phyloP scores from a whole-genome alignment of 1,140 invertebrate genomes.

The Drosophila rhopaloa region DNA sequence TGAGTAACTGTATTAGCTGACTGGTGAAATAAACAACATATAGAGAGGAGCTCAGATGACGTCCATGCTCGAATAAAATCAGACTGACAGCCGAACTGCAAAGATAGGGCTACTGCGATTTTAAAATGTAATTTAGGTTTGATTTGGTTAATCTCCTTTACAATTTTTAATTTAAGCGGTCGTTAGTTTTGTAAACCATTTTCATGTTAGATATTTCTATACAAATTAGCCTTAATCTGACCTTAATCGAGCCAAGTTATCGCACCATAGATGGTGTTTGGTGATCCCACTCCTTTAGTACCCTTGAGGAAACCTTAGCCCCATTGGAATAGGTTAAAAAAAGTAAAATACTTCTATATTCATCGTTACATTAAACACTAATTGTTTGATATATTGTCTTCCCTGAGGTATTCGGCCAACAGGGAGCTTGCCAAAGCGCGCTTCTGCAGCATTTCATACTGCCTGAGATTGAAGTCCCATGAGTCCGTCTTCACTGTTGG shows the following conservation, averaged over 20 bases:
- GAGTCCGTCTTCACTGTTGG: not conserved
- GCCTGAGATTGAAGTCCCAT: constrained; percentile 4
- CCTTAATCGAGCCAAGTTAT: no score
- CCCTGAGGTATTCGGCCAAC: not conserved
- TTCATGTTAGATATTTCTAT: no score
- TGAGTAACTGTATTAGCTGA: constrained; percentile 12
- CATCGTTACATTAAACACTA: not conserved
- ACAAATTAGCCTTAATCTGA: no score
- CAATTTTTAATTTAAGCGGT: no score
- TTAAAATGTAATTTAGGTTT: not conserved
- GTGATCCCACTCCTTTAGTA: not conserved
- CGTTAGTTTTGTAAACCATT: no score
- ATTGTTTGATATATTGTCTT: not conserved
- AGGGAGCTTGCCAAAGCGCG: constrained; percentile 2
- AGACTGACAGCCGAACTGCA: not conserved
- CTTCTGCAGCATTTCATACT: constrained; percentile 38
- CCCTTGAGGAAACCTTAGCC: not conserved
- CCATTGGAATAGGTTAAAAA: not conserved
- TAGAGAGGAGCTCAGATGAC: constrained; percentile 25
- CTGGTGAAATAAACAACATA: constrained; percentile 27
- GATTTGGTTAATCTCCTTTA: no score
- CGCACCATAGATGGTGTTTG: not conserved
- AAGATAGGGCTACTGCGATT: not conserved
- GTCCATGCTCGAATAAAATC: constrained; percentile 14
- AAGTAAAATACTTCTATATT: not conserved